A percentile compares a stretch with the other conserved stretches of the same genome.
These are phyloP conservation scores for Brachionichthys hirsutus DNA, from an alignment of 2,113 vertebrate genomes.

Conservation along the genomic window DNA sequence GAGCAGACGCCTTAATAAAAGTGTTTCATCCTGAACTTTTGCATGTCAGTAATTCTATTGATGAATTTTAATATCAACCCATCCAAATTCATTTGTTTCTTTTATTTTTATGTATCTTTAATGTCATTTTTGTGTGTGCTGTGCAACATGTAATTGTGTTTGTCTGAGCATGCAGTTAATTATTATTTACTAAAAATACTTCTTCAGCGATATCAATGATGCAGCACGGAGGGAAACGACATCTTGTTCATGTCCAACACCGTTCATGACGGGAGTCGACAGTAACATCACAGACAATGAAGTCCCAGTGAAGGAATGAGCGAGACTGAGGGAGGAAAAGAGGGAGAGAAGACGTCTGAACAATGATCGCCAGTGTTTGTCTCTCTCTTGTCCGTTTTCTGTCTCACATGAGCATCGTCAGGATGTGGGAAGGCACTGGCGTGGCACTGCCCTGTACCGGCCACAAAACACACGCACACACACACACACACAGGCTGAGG, in stretches of 20 bases:
- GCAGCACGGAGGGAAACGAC: no score
- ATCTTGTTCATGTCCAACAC: slow-evolving; percentile 5
- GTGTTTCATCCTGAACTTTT: no score
- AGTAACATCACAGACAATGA: slow-evolving; percentile 26
- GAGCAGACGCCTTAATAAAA: no score
- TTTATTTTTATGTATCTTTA: no score
- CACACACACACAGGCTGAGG: slow-evolving; percentile 2
- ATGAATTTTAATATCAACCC: no score
- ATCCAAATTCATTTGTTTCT: no score
- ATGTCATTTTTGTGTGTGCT: no score
- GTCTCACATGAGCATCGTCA: slow-evolving; percentile 34
- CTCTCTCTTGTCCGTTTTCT: neutral
- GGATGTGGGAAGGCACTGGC: slow-evolving; percentile 57
- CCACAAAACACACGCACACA: slow-evolving; percentile 12
- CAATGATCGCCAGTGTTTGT: slow-evolving; percentile 57
- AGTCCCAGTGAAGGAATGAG: slow-evolving; percentile 36
- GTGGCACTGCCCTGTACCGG: slow-evolving; percentile 65
- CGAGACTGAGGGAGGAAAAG: slow-evolving; percentile 25
- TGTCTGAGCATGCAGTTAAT: no score
- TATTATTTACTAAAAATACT: no score
- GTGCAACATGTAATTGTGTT: no score
- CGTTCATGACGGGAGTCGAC: slow-evolving; percentile 4
- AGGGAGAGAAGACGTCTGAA: slow-evolving; percentile 34
- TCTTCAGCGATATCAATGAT: no score
- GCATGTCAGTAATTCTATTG: no score